A percentile compares a stretch with the other conserved stretches of the same genome.
These are phyloP conservation scores for Hirudinaria manillensis DNA, from an alignment of 2,888 invertebrate genomes.

Conservation along the genomic window DNA sequence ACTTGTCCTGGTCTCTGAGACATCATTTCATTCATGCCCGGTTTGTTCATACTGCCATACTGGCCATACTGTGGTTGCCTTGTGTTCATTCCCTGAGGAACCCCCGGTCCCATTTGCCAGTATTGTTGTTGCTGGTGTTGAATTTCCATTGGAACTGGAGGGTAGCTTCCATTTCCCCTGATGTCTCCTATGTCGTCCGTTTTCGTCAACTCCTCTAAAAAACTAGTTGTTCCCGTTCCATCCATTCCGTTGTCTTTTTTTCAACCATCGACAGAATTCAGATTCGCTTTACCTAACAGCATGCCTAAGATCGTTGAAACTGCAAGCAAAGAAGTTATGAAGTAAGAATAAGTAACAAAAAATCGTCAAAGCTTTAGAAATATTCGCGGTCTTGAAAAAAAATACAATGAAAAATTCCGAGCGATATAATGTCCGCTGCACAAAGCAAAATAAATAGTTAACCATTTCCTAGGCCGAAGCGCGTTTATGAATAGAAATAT, in stretches of 20 bases:
- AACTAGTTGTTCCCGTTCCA: conserved; percentile 44
- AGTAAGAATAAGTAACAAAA: not conserved
- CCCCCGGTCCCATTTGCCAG: conserved; percentile 20
- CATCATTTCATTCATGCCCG: conserved; percentile 3
- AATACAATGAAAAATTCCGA: not conserved
- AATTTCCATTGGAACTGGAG: conserved; percentile 20
- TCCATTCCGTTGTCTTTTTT: conserved; percentile 38
- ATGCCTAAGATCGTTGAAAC: conserved; percentile 6
- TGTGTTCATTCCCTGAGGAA: conserved; percentile 24
- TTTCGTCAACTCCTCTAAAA: conserved; percentile 46
- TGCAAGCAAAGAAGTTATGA: not conserved
- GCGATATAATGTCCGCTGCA: not conserved
- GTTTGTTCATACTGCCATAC: conserved; percentile 24
- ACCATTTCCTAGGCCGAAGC: not conserved
- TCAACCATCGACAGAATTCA: conserved; percentile 1
- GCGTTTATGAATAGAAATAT: too few species aligned
- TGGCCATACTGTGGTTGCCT: conserved; percentile 18
- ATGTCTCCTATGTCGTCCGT: conserved; percentile 30
- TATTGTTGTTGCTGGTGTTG: conserved; percentile 23
- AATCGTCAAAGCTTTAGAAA: conserved; percentile 2
- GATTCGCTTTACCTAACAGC: conserved; percentile 1
- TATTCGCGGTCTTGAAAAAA: conserved; percentile 6
- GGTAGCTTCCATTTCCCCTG: conserved; percentile 22
- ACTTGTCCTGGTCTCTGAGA: conserved; percentile 21
- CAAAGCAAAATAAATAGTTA: not conserved